Conservation (phyloP, 2,797 vertebrate species). For the Pteropus rufus region DNA sequence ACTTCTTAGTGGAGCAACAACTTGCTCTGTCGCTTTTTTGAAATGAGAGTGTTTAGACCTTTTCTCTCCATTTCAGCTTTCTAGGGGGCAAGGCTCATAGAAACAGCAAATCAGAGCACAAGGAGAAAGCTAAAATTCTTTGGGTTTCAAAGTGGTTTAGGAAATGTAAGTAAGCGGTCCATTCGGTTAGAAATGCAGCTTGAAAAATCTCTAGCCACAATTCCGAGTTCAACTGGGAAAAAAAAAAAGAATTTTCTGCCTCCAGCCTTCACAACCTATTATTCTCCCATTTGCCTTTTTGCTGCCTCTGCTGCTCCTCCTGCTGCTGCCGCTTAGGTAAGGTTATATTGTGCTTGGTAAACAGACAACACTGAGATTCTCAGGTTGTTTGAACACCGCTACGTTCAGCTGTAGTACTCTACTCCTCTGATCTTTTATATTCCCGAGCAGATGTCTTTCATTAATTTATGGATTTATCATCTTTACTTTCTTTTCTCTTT, state of each 20-base stretch:
- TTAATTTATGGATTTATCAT: constrained; percentile 98
- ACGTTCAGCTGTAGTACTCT: constrained; percentile 87
- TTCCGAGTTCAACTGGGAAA: not conserved
- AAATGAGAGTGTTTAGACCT: constrained; percentile 33
- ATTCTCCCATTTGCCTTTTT: constrained; percentile 73
- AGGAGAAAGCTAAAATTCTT: constrained; percentile 46
- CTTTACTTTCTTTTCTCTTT: constrained; percentile 85
- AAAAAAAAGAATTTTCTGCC: not conserved
- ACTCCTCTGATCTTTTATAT: constrained; percentile 94
- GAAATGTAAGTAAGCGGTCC: not conserved
- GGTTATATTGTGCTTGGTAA: constrained; percentile 79
- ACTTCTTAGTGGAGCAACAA: not conserved
- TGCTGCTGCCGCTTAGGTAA: constrained; percentile 76
- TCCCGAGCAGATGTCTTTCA: constrained; percentile 95
- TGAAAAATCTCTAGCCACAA: not conserved
- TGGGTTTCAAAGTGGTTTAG: constrained; percentile 49
- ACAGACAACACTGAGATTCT: constrained; percentile 75
- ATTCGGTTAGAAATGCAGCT: not conserved
- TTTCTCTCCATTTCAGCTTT: not conserved
- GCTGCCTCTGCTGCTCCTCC: constrained; percentile 30
- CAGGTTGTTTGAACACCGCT: constrained; percentile 86
- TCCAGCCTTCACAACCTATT: constrained; percentile 17
- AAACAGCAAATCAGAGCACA: not conserved
- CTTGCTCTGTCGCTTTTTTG: not conserved
- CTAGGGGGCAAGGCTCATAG: not conserved